Conservation (phyloP, 1,140 invertebrate genomes). For the Caenorhabditis tropicalis region DNA sequence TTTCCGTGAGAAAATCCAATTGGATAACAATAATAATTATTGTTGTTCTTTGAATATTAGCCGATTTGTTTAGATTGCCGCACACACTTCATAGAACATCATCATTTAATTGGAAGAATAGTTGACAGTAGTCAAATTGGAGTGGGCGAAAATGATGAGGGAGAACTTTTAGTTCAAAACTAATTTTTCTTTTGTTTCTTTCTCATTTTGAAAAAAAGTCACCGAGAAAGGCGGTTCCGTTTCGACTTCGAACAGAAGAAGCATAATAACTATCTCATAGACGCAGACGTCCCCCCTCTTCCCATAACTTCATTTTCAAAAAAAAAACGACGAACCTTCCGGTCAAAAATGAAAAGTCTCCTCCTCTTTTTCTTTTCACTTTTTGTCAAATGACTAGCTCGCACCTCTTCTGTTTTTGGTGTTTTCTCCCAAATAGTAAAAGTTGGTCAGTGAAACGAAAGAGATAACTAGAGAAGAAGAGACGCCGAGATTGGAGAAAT, state of each 20-base stretch:
- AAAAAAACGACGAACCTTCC: conserved; percentile 5
- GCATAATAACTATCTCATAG: background rate
- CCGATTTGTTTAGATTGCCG: background rate
- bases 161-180: conserved; percentile 17
- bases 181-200: conserved; percentile 12
- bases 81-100: background rate
- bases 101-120: background rate
- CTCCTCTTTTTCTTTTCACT: conserved; percentile 22
- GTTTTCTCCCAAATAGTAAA: conserved; percentile 32
- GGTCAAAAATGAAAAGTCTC: conserved; percentile 36
- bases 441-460: conserved; percentile 8
- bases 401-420: conserved; percentile 32
- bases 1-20: background rate
- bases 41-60: background rate
- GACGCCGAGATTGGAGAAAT: background rate
- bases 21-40: background rate
- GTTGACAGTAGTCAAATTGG: background rate
- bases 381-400: conserved; percentile 34
- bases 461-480: background rate
- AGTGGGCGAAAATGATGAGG: background rate
- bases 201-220: background rate
- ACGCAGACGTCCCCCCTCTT: background rate
- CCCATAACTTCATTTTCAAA: conserved; percentile 34
- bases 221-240: background rate
- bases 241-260: background rate